Base-by-base conservation (phyloP, 2,888 invertebrate genomes). In the Stegophylla sp. region DNA sequence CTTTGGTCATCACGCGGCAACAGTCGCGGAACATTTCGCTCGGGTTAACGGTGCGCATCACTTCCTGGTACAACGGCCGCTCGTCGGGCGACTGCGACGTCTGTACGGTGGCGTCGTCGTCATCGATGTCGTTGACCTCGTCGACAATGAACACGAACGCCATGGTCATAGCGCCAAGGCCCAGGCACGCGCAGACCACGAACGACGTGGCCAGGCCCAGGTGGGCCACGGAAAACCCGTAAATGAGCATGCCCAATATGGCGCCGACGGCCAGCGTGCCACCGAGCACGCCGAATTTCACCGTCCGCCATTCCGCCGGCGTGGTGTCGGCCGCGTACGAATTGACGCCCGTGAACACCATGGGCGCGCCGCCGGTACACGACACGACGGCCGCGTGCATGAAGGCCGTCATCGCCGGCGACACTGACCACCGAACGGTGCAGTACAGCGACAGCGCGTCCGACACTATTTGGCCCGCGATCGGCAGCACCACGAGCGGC, bases 281-380 rank as follows among this genome's bases (percentile, higher is more conserved):
- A n/a, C 81, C 82, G 43, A 83, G 81, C 45, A 82, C 66, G n/a
- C 83, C 84, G 28, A 82, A 82, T 28, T 84, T 82, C n/a, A 83
- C 81, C 0, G 84, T 84, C 53, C 84, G 75, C 51, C 59, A 75
- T 34, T 82, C 76, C 12, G 83, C 83, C 13, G 82, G 43, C 23
- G 84, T 84, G 17, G 83, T 82, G 82, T 84, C 84, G 13, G 83
- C 83, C 74, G 84, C 81, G 67, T 83, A 83, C 56, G 83, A 83
- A 69, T 82, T 82, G 15, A 83, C 75, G 13, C 83, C 84, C 82
- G 83, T 83, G 67, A 83, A 76, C 71, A 84, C 82, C 56, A 83
- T 83, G 12, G 83, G 69, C 64, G 81, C 67, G 3, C 83, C 83
- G 3, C 84, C 84, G 0, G 84, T 82, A 20, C 83, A 23, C 3